Conservation (phyloP, 2,797 vertebrate species). For the Chrysocyon brachyurus region DNA sequence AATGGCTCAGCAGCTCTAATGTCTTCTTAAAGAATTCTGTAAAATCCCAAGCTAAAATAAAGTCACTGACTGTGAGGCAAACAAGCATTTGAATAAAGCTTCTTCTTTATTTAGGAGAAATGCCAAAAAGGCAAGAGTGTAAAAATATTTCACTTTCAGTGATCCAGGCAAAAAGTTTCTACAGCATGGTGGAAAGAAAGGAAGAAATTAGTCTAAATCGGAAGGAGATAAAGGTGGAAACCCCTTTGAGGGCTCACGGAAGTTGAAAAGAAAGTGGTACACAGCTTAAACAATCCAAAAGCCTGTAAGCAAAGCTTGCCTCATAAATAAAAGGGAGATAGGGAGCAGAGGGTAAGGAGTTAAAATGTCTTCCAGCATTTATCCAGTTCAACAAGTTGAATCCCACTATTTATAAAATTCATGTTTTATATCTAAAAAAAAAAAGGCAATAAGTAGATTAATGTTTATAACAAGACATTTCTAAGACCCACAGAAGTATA, state of each 20-base stretch:
- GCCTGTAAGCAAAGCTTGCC: neutral
- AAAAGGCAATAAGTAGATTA: neutral
- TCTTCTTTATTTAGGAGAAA: neutral
- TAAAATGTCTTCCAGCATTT: neutral
- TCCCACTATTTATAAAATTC: neutral
- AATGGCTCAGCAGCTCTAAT: neutral
- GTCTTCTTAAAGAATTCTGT: slow-evolving; percentile 16
- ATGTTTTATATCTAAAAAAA: neutral
- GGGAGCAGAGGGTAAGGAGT: neutral
- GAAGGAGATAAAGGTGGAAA: neutral
- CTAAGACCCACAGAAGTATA: neutral
- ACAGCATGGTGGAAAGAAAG: neutral
- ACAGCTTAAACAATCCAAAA: neutral
- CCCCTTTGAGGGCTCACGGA: neutral
- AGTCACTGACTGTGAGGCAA: neutral
- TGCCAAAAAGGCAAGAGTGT: neutral
- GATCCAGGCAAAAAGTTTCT: neutral
- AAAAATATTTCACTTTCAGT: slow-evolving; percentile 10
- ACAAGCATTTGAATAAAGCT: neutral
- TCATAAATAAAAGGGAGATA: neutral
- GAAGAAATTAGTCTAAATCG: neutral
- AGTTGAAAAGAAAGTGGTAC: neutral
- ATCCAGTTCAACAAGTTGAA: neutral
- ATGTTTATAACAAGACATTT: neutral
- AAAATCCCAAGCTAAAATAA: slow-evolving; percentile 25